Percentiles rank a stretch among this genome's conserved stretches.
These are phyloP conservation scores for Chrysemys picta DNA, from an alignment of 2,113 vertebrate genomes.

Conservation along the genomic window DNA sequence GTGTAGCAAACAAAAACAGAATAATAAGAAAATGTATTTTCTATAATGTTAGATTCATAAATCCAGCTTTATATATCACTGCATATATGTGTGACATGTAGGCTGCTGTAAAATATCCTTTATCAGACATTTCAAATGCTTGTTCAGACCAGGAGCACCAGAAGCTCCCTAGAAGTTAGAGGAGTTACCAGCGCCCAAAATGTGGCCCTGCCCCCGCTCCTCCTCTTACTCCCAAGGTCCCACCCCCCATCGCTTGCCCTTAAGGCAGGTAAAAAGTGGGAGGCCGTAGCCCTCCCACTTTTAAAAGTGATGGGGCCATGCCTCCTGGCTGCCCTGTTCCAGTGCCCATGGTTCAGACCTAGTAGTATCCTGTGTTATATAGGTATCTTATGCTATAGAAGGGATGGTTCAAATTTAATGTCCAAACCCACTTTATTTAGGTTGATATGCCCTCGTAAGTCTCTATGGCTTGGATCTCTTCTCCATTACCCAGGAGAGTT, in stretches of 20 bases:
- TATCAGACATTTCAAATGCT: background rate
- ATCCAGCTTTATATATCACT: background rate
- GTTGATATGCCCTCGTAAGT: background rate
- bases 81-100: background rate
- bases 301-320: no score
- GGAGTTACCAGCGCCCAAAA: no score
- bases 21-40: background rate
- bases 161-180: no score
- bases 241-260: no score
- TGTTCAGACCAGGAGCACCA: background rate
- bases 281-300: no score
- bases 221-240: no score
- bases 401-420: background rate
- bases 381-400: background rate
- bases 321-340: no score
- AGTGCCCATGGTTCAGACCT: background rate
- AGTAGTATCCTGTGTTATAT: background rate
- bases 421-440: background rate
- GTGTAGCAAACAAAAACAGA: background rate
- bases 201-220: no score
- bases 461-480: background rate
- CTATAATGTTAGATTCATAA: background rate
- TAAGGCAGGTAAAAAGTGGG: no score
- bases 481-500: background rate
- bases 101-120: background rate